Conservation (phyloP, 2,113 vertebrate species). For the Calonectris borealis region DNA sequence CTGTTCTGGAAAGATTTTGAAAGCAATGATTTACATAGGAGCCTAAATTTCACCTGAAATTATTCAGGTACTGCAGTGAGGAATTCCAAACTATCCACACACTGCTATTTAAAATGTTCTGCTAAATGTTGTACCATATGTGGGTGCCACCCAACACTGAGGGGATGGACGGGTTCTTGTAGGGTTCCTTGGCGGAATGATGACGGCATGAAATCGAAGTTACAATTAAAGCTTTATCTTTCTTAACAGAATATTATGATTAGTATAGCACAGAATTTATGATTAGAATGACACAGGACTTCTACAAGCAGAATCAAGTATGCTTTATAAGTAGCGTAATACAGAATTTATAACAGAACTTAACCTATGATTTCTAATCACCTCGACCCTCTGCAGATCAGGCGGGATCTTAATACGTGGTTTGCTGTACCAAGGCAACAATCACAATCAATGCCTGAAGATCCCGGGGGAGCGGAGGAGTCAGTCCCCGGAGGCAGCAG, state of each 20-base stretch:
- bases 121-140: background rate
- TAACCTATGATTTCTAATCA: background rate
- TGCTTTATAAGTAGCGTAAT: no score
- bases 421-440: background rate
- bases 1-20: background rate
- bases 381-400: background rate
- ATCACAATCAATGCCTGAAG: background rate
- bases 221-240: background rate
- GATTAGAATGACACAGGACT: no score
- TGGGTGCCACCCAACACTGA: background rate
- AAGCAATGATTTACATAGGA: background rate
- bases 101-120: background rate
- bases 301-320: background rate
- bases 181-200: background rate
- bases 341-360: background rate
- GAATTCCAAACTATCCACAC: background rate
- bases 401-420: background rate
- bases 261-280: background rate
- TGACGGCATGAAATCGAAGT: fast-evolving
- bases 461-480: no score
- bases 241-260: background rate
- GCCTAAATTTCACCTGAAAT: background rate
- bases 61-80: background rate
- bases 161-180: fast-evolving
- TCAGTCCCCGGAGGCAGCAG: background rate